phyloP scores from a whole-genome alignment of 2,888 invertebrate genomes.

The Melipona beecheii region DNA sequence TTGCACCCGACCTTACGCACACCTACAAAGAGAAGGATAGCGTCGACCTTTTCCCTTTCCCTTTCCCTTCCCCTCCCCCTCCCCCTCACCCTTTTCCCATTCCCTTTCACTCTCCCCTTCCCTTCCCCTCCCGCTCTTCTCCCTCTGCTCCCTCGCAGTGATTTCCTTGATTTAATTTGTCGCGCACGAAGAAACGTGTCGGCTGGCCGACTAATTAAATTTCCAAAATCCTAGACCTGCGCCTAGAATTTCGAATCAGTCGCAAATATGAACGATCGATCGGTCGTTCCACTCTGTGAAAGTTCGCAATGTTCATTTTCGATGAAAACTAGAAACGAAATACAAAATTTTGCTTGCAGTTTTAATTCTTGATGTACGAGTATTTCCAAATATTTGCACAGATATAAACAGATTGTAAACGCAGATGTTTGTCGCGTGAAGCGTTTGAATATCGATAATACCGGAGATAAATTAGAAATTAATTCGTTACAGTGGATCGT shows the following conservation, averaged over 20 bases:
- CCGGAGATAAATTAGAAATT: too few relatives aligned
- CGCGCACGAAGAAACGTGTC: slow-evolving; percentile 2
- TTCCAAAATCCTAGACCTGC: slow-evolving; percentile 22
- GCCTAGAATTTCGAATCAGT: slow-evolving; percentile 5
- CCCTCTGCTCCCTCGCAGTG: background rate
- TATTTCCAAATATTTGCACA: too few relatives aligned
- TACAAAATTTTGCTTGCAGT: background rate
- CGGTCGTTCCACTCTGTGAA: background rate
- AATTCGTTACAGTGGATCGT: too few relatives aligned
- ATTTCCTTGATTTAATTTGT: slow-evolving; percentile 24
- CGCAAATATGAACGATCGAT: background rate
- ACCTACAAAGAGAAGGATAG: slow-evolving; percentile 4
- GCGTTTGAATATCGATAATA: too few relatives aligned
- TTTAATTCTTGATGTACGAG: background rate
- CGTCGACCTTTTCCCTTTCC: slow-evolving; percentile 9
- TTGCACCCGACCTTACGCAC: slow-evolving; percentile 36
- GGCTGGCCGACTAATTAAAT: slow-evolving; percentile 3
- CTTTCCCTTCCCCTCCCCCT: background rate
- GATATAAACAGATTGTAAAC: too few relatives aligned
- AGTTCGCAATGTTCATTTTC: background rate
- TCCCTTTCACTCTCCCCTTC: background rate
- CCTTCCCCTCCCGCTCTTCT: background rate
- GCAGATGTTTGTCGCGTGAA: too few relatives aligned
- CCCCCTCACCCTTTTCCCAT: background rate
- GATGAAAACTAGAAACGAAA: background rate